phyloP scores from a whole-genome alignment of 2,797 vertebrate species.

The Borostomias antarcticus region DNA sequence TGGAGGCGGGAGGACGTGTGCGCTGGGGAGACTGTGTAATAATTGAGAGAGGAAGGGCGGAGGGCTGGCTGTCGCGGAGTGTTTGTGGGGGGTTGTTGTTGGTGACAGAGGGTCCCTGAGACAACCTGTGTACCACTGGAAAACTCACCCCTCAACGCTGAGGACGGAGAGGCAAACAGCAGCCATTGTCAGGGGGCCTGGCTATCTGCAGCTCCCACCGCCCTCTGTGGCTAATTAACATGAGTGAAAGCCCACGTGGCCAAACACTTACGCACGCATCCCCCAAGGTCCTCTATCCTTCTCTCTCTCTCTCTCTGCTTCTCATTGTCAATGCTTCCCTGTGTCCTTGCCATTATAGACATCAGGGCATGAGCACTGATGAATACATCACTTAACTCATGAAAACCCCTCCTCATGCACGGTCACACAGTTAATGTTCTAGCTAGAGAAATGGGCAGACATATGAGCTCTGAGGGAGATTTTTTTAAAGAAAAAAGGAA shows the following conservation, averaged over 20 bases:
- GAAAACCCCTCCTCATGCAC: neutral
- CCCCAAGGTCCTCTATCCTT: slow-evolving; percentile 6
- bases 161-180: slow-evolving; percentile 6
- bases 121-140: slow-evolving; percentile 30
- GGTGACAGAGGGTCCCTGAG: slow-evolving; percentile 21
- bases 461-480: too few species aligned
- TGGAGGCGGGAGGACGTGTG: slow-evolving; percentile 1
- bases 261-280: slow-evolving; percentile 10
- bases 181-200: slow-evolving; percentile 15
- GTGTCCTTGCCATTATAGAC: neutral
- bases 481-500: too few species aligned
- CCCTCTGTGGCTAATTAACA: slow-evolving; percentile 35
- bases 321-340: neutral
- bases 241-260: slow-evolving; percentile 14
- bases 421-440: neutral
- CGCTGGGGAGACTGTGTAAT: neutral
- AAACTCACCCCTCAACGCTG: neutral
- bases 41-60: too few species aligned
- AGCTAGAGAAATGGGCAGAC: neutral
- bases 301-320: slow-evolving; percentile 6
- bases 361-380: neutral
- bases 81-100: neutral
- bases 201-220: neutral
- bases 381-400: neutral
- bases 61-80: neutral